phyloP scores from a whole-genome alignment of 1,140 invertebrate genomes.

The Heliothis virescens region DNA sequence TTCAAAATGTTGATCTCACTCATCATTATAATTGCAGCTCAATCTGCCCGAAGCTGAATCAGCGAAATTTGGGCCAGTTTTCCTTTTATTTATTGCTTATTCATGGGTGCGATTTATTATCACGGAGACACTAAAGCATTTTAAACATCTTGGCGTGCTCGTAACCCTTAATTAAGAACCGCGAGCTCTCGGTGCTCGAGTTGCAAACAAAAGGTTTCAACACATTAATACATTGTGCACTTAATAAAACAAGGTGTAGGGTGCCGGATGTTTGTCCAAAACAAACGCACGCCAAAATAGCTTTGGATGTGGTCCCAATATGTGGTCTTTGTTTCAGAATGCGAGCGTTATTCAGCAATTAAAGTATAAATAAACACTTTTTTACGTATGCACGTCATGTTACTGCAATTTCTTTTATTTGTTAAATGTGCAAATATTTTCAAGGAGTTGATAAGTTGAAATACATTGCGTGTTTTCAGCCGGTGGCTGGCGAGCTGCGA shows the following conservation, averaged over 20 bases:
- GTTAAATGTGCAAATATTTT: constrained; percentile 38
- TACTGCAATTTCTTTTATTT: constrained; percentile 31
- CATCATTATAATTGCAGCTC: neutral
- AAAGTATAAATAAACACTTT: constrained; percentile 46
- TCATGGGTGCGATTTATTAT: constrained; percentile 36
- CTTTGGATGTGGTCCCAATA: constrained; percentile 66
- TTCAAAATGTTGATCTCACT: neutral
- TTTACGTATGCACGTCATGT: neutral
- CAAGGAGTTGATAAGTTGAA: constrained; percentile 43
- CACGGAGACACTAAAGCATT: constrained; percentile 26
- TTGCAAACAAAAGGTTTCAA: constrained; percentile 69
- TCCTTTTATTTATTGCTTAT: constrained; percentile 20
- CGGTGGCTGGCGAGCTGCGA: constrained; percentile 7
- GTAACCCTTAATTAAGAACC: constrained; percentile 43
- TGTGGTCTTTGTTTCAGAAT: constrained; percentile 62
- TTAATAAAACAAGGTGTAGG: constrained; percentile 68
- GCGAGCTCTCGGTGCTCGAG: constrained; percentile 31
- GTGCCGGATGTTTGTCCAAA: constrained; percentile 75
- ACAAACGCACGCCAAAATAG: constrained; percentile 69
- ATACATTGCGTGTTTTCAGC: constrained; percentile 29
- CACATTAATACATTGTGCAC: constrained; percentile 65
- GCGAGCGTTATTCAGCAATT: constrained; percentile 44
- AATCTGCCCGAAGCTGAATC: neutral
- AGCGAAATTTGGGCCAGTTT: neutral
- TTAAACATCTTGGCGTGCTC: constrained; percentile 27